Evolutionary conservation across 2,888 invertebrate genomes (phyloP).

Genomic region (Nemurella pictetii): DNA sequence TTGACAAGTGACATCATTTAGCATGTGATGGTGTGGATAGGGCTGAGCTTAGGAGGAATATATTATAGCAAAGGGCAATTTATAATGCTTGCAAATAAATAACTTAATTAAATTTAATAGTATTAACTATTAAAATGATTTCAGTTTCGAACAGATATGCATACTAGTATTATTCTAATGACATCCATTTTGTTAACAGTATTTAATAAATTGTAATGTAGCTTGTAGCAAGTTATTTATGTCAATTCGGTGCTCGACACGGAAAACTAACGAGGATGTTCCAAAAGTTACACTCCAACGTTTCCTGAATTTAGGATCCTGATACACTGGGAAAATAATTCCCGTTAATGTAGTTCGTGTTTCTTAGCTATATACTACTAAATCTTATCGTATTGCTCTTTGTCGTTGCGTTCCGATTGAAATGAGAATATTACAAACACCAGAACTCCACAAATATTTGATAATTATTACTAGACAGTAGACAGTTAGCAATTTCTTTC

Average conservation of each 20-base stretch:
- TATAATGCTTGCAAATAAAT: conserved; percentile 9
- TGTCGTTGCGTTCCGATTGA: neutral
- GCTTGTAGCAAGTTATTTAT: neutral
- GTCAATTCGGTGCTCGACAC: conserved; percentile 1
- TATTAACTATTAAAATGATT: conserved; percentile 20
- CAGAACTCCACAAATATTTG: neutral
- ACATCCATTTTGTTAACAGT: neutral
- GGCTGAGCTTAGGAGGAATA: neutral
- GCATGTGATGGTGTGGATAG: neutral
- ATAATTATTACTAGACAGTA: neutral
- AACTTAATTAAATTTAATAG: conserved; percentile 25
- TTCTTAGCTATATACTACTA: neutral
- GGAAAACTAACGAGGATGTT: neutral
- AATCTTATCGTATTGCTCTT: conserved; percentile 3
- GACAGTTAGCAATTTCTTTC: neutral
- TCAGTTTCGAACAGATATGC: conserved; percentile 28
- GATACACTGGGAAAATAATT: neutral
- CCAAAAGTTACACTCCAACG: neutral
- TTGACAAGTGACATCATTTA: no score
- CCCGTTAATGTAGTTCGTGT: neutral
- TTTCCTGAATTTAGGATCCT: neutral
- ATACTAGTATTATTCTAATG: conserved; percentile 21
- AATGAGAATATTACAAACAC: conserved; percentile 2
- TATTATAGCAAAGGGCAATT: neutral
- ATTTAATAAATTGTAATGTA: neutral